Evolutionary conservation across 2,113 vertebrate genomes (phyloP).

Genomic region (Ramphastos sulfuratus): DNA sequence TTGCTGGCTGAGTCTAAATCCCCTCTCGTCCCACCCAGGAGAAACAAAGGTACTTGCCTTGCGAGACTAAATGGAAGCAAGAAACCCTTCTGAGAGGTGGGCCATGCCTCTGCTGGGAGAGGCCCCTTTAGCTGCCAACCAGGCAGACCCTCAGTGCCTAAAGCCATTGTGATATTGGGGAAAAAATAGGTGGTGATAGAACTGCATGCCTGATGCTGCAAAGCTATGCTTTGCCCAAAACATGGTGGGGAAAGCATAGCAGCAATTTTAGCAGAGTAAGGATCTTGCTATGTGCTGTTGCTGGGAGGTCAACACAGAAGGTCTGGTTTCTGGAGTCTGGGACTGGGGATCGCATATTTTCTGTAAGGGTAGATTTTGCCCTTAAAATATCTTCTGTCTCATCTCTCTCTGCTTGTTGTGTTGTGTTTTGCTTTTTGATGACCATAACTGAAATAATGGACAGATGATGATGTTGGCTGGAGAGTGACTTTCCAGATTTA

Average conservation of each 20-base stretch:
- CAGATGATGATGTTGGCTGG: not conserved
- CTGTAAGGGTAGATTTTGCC: not conserved
- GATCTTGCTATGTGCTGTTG: accelerated
- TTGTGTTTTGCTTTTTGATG: slow-evolving; percentile 11
- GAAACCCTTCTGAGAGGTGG: not conserved
- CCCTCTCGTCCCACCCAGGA: slow-evolving; percentile 27
- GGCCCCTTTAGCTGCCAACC: accelerated
- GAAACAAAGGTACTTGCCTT: slow-evolving; percentile 55
- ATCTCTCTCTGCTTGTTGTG: not conserved
- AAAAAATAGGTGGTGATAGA: not conserved
- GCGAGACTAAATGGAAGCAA: not conserved
- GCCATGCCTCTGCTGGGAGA: not conserved
- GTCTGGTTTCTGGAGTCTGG: not conserved
- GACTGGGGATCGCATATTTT: not conserved
- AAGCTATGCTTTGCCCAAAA: not conserved
- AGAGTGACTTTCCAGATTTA: not conserved
- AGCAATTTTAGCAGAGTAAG: not conserved
- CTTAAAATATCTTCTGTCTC: not conserved
- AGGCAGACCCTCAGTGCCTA: not conserved
- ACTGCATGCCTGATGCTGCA: not conserved
- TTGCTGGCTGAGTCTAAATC: slow-evolving; percentile 57
- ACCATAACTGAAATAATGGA: not conserved
- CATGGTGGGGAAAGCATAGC: not conserved
- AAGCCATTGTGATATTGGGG: not conserved
- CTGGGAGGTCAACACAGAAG: not conserved